These are phyloP conservation scores for Trematomus loennbergii DNA, from an alignment of 2,113 vertebrate species.

Conservation along the genomic window DNA sequence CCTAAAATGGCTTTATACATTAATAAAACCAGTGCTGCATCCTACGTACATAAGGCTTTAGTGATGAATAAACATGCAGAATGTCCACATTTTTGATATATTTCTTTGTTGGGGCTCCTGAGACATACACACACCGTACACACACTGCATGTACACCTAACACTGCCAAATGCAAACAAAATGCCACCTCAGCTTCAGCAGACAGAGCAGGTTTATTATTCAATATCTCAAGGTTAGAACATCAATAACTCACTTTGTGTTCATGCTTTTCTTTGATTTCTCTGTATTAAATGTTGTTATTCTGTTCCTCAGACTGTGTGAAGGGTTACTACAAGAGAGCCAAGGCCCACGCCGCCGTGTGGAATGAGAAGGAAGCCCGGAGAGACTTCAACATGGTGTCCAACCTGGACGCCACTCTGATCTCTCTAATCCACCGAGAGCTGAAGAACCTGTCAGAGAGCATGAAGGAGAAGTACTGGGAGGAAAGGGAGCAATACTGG, in stretches of 20 bases:
- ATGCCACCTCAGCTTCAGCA: constrained; percentile 8
- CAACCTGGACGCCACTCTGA: constrained; percentile 83
- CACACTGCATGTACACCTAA: not conserved
- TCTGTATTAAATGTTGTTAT: not conserved
- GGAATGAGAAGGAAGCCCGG: constrained; percentile 87
- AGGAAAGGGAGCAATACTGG: constrained; percentile 88
- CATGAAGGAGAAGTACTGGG: constrained; percentile 89
- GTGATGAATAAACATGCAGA: constrained; percentile 7
- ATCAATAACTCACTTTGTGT: constrained; percentile 15
- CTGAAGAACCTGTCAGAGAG: constrained; percentile 84
- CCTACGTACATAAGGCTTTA: not conserved
- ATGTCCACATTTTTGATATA: not conserved
- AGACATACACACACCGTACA: not conserved
- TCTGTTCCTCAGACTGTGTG: constrained; percentile 82
- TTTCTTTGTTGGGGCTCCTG: not conserved
- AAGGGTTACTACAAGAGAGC: constrained; percentile 91
- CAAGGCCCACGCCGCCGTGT: constrained; percentile 87
- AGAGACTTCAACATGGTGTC: constrained; percentile 84
- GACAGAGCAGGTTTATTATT: constrained; percentile 22
- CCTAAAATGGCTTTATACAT: no score
- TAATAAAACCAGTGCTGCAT: no score
- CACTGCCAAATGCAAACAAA: constrained; percentile 25
- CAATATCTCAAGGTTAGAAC: constrained; percentile 19
- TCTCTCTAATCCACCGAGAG: constrained; percentile 79
- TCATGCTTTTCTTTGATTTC: not conserved